phyloP scores from a whole-genome alignment of 2,888 invertebrate species.

The Erynnis tages region DNA sequence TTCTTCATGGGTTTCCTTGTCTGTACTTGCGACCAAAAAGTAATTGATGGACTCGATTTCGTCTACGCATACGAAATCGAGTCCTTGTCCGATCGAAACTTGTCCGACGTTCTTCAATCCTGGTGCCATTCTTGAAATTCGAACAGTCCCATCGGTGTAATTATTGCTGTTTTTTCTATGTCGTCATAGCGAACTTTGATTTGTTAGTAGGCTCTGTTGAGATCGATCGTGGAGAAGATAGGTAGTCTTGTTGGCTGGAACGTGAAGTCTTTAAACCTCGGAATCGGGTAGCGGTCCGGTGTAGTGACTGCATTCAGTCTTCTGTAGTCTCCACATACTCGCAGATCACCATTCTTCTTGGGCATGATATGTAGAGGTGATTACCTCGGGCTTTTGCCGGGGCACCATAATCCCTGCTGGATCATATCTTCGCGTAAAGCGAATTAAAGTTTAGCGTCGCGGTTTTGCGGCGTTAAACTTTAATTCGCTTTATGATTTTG shows the following conservation, averaged over 20 bases:
- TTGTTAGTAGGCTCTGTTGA: conserved; percentile 34
- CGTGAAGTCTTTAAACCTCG: conserved; percentile 34
- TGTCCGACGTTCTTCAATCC: conserved; percentile 39
- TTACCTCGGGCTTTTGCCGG: conserved; percentile 26
- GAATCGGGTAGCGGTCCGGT: conserved; percentile 40
- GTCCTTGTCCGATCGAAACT: conserved; percentile 35
- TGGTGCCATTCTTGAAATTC: conserved; percentile 3
- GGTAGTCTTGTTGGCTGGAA: conserved; percentile 29
- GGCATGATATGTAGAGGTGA: conserved; percentile 23
- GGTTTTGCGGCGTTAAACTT: too few relatives aligned
- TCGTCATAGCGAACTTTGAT: conserved; percentile 25
- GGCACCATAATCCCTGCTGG: conserved; percentile 10
- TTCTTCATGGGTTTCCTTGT: conserved; percentile 13
- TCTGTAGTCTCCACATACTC: conserved; percentile 30
- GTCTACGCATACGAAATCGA: conserved; percentile 30
- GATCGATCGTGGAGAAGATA: conserved; percentile 32
- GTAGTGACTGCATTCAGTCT: conserved; percentile 40
- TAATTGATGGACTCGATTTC: conserved; percentile 29
- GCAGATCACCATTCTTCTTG: conserved; percentile 19
- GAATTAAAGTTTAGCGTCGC: too few relatives aligned
- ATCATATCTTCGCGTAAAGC: conserved; percentile 20
- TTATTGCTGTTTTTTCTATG: conserved; percentile 30
- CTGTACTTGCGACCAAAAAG: conserved; percentile 22
- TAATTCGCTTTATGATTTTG: too few relatives aligned
- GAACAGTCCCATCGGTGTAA: conserved; percentile 6